These are phyloP conservation scores for Hanleya hanleyi DNA, from an alignment of 2,888 invertebrate species.

Conservation along the genomic window DNA sequence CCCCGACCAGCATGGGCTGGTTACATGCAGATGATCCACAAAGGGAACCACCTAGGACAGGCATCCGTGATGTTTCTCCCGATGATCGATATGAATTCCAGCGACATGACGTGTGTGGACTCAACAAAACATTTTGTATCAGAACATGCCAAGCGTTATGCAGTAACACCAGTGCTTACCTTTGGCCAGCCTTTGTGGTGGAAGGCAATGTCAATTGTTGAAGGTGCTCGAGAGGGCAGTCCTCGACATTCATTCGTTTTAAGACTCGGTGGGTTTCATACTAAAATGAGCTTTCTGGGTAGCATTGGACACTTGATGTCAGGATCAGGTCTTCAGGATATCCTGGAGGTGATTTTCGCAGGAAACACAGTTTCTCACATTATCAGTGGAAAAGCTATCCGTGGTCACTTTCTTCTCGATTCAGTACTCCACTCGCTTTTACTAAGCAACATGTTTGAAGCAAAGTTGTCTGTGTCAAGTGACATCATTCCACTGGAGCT, in stretches of 20 bases:
- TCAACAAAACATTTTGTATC: slow-evolving; percentile 34
- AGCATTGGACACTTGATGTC: slow-evolving; percentile 21
- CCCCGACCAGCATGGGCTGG: slow-evolving; percentile 24
- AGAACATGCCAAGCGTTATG: slow-evolving; percentile 8
- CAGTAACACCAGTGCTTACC: slow-evolving; percentile 35
- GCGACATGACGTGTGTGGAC: slow-evolving; percentile 35
- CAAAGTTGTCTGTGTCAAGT: neutral
- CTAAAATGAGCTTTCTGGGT: slow-evolving; percentile 49
- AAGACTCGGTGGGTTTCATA: slow-evolving; percentile 43
- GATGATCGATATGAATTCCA: slow-evolving; percentile 37
- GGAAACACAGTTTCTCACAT: slow-evolving; percentile 39
- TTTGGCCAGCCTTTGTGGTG: slow-evolving; percentile 44
- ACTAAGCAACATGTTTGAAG: neutral
- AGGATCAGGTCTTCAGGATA: neutral
- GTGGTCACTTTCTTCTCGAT: slow-evolving; percentile 46
- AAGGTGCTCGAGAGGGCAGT: slow-evolving; percentile 7
- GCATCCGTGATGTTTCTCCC: slow-evolving; percentile 33
- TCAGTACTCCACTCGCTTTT: too few species aligned
- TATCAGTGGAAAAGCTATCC: slow-evolving; percentile 46
- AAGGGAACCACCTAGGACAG: slow-evolving; percentile 24
- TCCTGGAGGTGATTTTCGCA: neutral
- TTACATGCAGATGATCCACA: slow-evolving; percentile 38
- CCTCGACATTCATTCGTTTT: slow-evolving; percentile 12
- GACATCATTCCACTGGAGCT: neutral
- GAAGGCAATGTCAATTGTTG: slow-evolving; percentile 34